These are phyloP conservation scores for Nesidiocoris tenuis DNA, from an alignment of 2,888 invertebrate genomes.

Conservation along the genomic window DNA sequence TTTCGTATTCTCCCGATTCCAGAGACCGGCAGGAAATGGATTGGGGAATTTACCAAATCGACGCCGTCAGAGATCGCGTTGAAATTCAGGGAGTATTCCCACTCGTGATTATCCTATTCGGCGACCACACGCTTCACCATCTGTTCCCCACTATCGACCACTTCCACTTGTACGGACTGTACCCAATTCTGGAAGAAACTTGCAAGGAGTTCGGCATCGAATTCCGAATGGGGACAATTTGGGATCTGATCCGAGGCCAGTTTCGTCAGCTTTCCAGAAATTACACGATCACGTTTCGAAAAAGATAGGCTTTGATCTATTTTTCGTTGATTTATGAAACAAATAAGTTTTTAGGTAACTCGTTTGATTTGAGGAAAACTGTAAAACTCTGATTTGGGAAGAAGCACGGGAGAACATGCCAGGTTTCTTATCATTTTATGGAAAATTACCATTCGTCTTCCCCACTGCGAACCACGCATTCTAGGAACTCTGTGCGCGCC, in stretches of 20 bases:
- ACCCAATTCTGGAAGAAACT: constrained; percentile 64
- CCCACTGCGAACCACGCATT: too few relatives aligned
- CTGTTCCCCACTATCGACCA: constrained; percentile 80
- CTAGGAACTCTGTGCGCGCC: too few relatives aligned
- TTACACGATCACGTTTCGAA: constrained; percentile 37
- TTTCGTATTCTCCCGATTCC: too few relatives aligned
- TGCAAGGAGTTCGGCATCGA: constrained; percentile 65
- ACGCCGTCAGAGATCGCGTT: constrained; percentile 70
- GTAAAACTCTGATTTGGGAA: too few relatives aligned
- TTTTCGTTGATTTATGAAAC: too few relatives aligned
- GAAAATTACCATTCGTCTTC: too few relatives aligned
- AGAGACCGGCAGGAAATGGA: constrained; percentile 57
- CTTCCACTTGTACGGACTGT: constrained; percentile 65
- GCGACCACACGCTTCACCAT: constrained; percentile 77
- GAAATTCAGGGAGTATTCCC: constrained; percentile 68
- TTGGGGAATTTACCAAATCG: constrained; percentile 76
- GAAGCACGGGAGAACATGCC: too few relatives aligned
- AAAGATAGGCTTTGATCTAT: too few relatives aligned
- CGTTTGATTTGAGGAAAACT: not conserved
- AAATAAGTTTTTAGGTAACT: too few relatives aligned
- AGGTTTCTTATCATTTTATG: too few relatives aligned
- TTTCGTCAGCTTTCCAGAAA: constrained; percentile 59
- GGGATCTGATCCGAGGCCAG: constrained; percentile 67
- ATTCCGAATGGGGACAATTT: constrained; percentile 58
- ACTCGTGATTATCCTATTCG: constrained; percentile 70